phyloP scores from a whole-genome alignment of 2,113 vertebrate genomes.

The human region GRCh38 chr1:161398001-161398500 shows the following conservation, averaged over 20 bases:
- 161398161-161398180: background rate
- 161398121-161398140: background rate
- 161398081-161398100: background rate
- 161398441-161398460: background rate
- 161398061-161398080: background rate
- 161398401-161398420: background rate
- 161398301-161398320: background rate
- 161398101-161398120: background rate
- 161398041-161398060: background rate
- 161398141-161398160: background rate
- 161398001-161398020: too few species aligned
- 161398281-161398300: background rate
- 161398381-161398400: background rate
- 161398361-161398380: background rate
- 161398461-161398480: background rate
- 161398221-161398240: background rate
- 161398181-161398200: background rate
- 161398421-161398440: background rate
- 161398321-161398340: background rate
- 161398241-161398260: background rate
- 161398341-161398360: background rate
- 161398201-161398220: background rate
- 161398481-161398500: background rate
- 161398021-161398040: too few species aligned
- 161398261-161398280: background rate